Evolutionary conservation across 1,140 invertebrate genomes (phyloP).

Genomic region (Vanessa atalanta): DNA sequence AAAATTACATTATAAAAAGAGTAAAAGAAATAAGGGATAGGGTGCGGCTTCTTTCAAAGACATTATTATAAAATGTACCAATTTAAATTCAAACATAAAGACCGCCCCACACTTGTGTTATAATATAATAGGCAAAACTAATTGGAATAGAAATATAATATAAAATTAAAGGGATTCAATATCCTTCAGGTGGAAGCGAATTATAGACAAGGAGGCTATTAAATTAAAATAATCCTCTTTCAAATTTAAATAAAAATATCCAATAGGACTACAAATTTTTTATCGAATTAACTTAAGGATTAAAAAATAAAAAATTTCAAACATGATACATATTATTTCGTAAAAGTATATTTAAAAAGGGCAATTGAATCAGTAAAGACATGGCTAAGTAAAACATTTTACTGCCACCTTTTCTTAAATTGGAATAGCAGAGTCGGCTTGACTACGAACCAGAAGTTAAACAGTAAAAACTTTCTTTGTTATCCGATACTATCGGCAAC

Average conservation of each 20-base stretch:
- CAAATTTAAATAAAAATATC: background rate
- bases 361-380: slow-evolving; percentile 25
- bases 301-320: too few relatives aligned
- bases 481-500: slow-evolving; percentile 70
- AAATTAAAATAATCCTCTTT: background rate
- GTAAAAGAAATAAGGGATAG: slow-evolving; percentile 57
- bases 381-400: slow-evolving; percentile 48
- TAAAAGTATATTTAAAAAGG: background rate
- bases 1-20: slow-evolving; percentile 79
- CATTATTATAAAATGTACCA: slow-evolving; percentile 77
- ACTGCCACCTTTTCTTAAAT: slow-evolving; percentile 68
- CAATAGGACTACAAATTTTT: background rate
- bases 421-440: slow-evolving; percentile 70
- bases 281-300: too few relatives aligned
- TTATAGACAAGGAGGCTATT: background rate
- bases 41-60: slow-evolving; percentile 64
- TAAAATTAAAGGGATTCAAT: slow-evolving; percentile 18
- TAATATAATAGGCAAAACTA: slow-evolving; percentile 46
- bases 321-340: background rate
- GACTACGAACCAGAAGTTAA: slow-evolving; percentile 61
- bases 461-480: slow-evolving; percentile 79
- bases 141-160: slow-evolving; percentile 32
- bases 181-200: slow-evolving; percentile 24
- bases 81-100: slow-evolving; percentile 76
- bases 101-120: slow-evolving; percentile 42